Percentiles rank a stretch among this genome's conserved stretches.
Evolutionary conservation across 92 coral and sea anemone species (phyloP).

Genomic region (Phymanthus crucifer): DNA sequence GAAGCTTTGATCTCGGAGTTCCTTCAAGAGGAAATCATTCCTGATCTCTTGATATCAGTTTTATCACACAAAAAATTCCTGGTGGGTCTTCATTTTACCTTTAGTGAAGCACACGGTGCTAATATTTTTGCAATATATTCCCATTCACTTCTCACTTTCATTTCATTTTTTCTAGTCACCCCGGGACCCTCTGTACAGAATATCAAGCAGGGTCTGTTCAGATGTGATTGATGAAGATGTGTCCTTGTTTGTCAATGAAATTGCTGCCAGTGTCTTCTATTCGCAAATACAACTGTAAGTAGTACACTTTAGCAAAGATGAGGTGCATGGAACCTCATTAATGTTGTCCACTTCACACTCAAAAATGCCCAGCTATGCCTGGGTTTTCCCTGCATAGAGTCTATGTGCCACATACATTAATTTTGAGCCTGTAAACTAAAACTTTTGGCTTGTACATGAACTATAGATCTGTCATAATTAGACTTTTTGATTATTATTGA

Average conservation of each 20-base stretch:
- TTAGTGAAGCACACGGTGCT: not conserved
- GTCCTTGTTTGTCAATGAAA: slow-evolving; percentile 27
- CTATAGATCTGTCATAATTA: too few species aligned
- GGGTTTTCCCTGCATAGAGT: too few species aligned
- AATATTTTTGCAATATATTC: too few species aligned
- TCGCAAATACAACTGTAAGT: slow-evolving; percentile 51
- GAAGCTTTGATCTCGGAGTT: slow-evolving; percentile 51
- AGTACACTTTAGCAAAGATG: not conserved
- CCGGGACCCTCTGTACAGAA: slow-evolving; percentile 54
- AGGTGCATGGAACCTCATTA: too few species aligned
- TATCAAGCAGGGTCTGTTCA: slow-evolving; percentile 36
- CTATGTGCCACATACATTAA: too few species aligned
- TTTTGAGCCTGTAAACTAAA: too few species aligned
- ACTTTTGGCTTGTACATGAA: too few species aligned
- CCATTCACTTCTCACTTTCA: not conserved
- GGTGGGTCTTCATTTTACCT: slow-evolving; percentile 34
- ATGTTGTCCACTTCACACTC: too few species aligned
- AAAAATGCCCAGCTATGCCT: too few species aligned
- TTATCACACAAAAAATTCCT: slow-evolving; percentile 52
- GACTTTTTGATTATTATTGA: too few species aligned
- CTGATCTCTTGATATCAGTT: slow-evolving; percentile 63
- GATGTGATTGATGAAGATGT: slow-evolving; percentile 49
- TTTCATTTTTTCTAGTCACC: slow-evolving; percentile 35
- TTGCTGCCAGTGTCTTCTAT: slow-evolving; percentile 49
- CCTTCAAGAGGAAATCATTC: slow-evolving; percentile 54